These are phyloP conservation scores for Cyphomyrus discorhynchus DNA, from an alignment of 2,113 vertebrate species.

Conservation along the genomic window DNA sequence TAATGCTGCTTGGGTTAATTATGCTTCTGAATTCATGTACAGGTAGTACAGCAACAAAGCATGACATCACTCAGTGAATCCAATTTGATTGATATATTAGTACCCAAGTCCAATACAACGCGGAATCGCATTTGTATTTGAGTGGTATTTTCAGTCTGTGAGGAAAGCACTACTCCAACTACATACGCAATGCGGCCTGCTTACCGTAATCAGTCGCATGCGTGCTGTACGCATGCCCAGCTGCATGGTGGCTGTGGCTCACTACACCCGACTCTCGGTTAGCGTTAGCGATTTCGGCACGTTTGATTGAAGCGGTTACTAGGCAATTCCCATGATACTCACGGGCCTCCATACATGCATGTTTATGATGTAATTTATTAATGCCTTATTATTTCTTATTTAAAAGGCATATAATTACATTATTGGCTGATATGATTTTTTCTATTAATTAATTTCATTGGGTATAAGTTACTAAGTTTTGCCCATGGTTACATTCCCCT, in stretches of 20 bases:
- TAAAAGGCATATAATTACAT: neutral
- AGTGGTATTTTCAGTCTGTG: neutral
- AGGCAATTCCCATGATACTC: neutral
- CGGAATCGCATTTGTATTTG: neutral
- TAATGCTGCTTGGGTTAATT: neutral
- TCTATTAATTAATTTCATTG: neutral
- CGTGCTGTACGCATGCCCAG: neutral
- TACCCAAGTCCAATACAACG: neutral
- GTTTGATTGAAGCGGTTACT: neutral
- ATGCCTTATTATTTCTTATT: neutral
- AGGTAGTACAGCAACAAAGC: neutral
- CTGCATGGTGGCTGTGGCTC: neutral
- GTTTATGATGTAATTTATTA: neutral
- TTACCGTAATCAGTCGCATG: neutral
- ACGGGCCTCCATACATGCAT: neutral
- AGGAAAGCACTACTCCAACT: neutral
- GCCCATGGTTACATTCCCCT: neutral
- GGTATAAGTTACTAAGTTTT: neutral
- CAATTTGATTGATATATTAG: neutral
- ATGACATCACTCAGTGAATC: neutral
- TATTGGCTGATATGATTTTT: neutral
- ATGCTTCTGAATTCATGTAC: neutral
- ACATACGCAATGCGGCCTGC: neutral
- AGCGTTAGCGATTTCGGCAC: neutral
- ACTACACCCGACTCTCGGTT: neutral